Evolutionary conservation across 2,113 vertebrate species (phyloP), one percentile per base, ranked within the genome.

Genomic region (Galbula dea): DNA sequence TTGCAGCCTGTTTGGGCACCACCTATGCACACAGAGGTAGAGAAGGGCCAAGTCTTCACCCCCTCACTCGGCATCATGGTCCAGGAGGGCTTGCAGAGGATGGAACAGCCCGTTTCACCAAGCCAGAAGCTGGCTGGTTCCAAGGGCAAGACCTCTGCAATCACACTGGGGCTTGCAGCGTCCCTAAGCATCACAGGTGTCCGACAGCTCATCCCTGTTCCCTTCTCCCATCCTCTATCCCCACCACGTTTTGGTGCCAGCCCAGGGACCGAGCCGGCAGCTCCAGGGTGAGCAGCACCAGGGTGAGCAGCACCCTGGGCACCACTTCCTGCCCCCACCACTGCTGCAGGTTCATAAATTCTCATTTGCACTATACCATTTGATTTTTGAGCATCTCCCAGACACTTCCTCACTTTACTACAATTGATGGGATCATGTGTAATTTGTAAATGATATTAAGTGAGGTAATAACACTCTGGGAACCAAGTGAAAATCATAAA

Each of bases 361-460:
- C 94, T 68, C 96, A 78, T 94, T 90, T 89, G 92, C 84, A 86
- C 94, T 66, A 24, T 20, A 77, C 55, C 63, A 2, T 88, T 96
- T 95, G 93, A 91, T 92, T 96, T 89, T 66, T 90, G 85, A 90
- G 89, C 86, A 58, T 96, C 84, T 96, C 92, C 92, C 93, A 95
- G 96, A 97, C 93, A 95, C 95, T 96, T 96, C 95, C 96, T 96
- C 91, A 86, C 93, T 96, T 97, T 95, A 59, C 90, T 92, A 54
- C 91, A 95, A 96, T 97, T 95, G 95, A 96, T 97, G 95, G 95
- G 95, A 95, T 95, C 95, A 76, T 63, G 93, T 92, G 95, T 82
- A 94, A 96, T 96, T 95, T 97, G 96, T 97, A 97, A 96, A 96
- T 96, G 94, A 96, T 95, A 96, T 96, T 97, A 97, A 96, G 93